Evolutionary conservation across 1,140 invertebrate species (phyloP), one percentile per base, ranked within the genome.

Genomic region (Centruroides sculpturatus): DNA sequence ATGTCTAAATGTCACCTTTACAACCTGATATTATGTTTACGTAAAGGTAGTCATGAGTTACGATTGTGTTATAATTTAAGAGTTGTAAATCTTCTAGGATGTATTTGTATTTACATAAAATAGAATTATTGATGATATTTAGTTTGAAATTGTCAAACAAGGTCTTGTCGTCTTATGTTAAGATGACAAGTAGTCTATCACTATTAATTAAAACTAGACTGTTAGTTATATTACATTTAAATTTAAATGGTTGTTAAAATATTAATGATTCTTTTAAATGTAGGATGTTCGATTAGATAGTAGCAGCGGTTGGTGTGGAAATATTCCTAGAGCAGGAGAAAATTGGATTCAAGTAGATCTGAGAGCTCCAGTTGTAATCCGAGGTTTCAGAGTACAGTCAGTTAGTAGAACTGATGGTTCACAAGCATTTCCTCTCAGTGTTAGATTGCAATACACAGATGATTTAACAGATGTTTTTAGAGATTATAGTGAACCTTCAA

Each of bases 401-500:
- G 87, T 93, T 47, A 55, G 66, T 61, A 78, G 87, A 62, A 75
- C 80, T 13, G 86, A 89, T 70, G 85, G 83, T 53, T 85, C 82
- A 63, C 76, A 86, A 56, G 91, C 91, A 6, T 93, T 89, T 70
- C 89, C 89, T 34, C 86, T 87, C 6, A 89, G 87, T 1, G 85
- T 94, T 49, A 80, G 89, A 65, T 84, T 94, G 61, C 81, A 87
- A 67, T 92, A 92, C 69, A 86, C 87, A 0, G 86, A 94, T 69
- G 85, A 94, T 69, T 75, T 94, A 48, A 90, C 89, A 0, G 92
- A 94, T 71, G 76, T 85, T 0, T 92, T 92, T 71, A 87, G 83
- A 73, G 89, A 94, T 68, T 94, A 95, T 66, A 84, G 86, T 13
- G 93, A 93, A 72, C 85, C 88, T 7, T 87, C 92, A 72, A 89